A percentile compares a stretch with the other conserved stretches of the same genome.
Conservation (phyloP, 2,113 vertebrate species). For the Halcyon senegalensis region DNA sequence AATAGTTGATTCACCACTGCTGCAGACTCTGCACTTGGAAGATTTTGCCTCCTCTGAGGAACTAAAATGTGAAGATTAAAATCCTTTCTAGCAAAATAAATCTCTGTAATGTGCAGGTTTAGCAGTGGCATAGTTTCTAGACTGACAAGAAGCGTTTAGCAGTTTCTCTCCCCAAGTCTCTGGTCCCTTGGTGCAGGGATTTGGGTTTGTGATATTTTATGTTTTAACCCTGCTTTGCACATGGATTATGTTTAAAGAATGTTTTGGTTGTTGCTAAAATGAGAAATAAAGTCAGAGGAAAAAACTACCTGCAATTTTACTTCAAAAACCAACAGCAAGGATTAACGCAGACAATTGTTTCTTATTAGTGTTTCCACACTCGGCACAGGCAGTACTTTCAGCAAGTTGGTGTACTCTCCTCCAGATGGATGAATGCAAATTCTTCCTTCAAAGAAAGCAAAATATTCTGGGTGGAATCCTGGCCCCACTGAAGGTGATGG, state of each 20-base stretch:
- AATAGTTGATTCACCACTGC: constrained; percentile 73
- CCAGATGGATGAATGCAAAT: neutral
- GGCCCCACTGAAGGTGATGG: neutral
- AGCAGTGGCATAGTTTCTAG: neutral
- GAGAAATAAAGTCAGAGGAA: neutral
- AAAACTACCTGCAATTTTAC: neutral
- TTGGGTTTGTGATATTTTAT: neutral
- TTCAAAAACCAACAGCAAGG: neutral
- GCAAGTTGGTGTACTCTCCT: neutral
- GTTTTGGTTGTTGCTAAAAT: neutral
- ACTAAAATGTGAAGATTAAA: constrained; percentile 53
- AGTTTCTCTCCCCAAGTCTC: neutral
- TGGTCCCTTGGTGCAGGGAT: neutral
- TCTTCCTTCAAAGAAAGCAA: neutral
- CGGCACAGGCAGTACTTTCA: neutral
- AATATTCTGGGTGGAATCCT: constrained; percentile 20
- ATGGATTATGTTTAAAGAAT: neutral
- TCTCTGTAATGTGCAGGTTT: constrained; percentile 3
- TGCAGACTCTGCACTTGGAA: constrained; percentile 35
- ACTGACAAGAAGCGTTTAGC: neutral
- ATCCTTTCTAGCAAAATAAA: constrained; percentile 49
- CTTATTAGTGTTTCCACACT: neutral
- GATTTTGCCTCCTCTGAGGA: constrained; percentile 33
- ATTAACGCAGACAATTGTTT: neutral
- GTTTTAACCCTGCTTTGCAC: neutral